Evolutionary conservation across 2,888 invertebrate species (phyloP).

Genomic region (Mimas tiliae): DNA sequence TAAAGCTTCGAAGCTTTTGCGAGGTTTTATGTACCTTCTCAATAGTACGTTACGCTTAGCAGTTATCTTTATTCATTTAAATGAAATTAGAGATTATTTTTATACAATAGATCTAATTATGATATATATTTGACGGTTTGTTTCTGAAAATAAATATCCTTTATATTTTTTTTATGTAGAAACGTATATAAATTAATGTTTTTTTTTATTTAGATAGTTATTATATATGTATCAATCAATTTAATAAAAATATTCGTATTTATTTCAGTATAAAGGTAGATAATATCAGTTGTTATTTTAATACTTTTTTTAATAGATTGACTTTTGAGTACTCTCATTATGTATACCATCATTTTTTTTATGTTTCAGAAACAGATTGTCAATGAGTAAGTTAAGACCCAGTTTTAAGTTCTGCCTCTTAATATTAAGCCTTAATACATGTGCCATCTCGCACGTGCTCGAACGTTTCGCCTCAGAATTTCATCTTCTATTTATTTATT

Average conservation of each 20-base stretch:
- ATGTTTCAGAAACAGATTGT: constrained; percentile 29
- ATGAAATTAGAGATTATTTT: constrained; percentile 2
- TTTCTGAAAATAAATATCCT: constrained; percentile 4
- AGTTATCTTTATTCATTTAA: neutral
- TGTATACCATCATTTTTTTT: neutral
- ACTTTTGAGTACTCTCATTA: neutral
- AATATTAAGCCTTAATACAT: constrained; percentile 71
- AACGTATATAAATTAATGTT: neutral
- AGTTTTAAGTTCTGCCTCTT: constrained; percentile 36
- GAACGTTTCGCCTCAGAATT: constrained; percentile 53
- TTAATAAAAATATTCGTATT: too few species aligned
- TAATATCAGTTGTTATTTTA: neutral
- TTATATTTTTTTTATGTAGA: neutral
- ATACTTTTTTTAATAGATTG: neutral
- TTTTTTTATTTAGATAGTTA: neutral
- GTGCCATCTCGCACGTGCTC: constrained; percentile 82
- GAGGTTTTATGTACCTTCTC: constrained; percentile 10
- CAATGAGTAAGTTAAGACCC: neutral
- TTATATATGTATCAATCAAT: too few species aligned
- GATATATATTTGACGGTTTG: neutral
- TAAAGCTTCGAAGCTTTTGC: constrained; percentile 15
- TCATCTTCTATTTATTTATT: constrained; percentile 73
- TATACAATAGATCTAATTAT: constrained; percentile 4
- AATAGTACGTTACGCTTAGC: constrained; percentile 9
- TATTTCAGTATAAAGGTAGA: neutral